These are phyloP conservation scores for Falco naumanni DNA, from an alignment of 2,797 vertebrate genomes.

Conservation along the genomic window DNA sequence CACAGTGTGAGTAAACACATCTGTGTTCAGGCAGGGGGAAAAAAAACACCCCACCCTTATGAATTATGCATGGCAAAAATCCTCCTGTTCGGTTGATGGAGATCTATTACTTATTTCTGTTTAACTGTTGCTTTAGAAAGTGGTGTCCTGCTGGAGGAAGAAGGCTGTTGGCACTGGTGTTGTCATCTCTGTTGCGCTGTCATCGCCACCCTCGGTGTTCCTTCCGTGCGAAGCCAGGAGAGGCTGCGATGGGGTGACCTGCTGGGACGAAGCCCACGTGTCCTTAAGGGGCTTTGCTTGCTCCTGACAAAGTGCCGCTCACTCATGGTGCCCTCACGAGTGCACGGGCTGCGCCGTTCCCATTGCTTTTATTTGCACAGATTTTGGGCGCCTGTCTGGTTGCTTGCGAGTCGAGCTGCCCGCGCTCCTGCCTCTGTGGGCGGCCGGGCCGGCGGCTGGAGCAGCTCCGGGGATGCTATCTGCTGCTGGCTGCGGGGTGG, in stretches of 20 bases:
- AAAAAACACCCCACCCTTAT: not conserved
- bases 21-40: slow-evolving; percentile 61
- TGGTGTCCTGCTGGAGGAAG: not conserved
- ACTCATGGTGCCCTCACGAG: fast-evolving
- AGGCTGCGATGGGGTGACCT: not conserved
- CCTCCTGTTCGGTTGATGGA: not conserved
- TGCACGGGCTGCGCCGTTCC: fast-evolving
- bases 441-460: not conserved
- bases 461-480: not conserved
- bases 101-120: not conserved
- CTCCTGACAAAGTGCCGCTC: not conserved
- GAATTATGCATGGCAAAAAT: slow-evolving; percentile 52
- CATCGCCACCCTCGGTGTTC: fast-evolving
- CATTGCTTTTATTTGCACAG: not conserved
- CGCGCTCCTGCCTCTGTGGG: fast-evolving
- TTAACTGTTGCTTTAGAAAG: not conserved
- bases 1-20: slow-evolving; percentile 79
- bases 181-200: not conserved
- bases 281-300: not conserved
- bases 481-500: not conserved
- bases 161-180: not conserved
- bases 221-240: fast-evolving
- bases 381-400: not conserved
- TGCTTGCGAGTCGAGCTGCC: fast-evolving
- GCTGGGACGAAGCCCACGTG: fast-evolving